phyloP scores from a whole-genome alignment of 2,113 vertebrate species.

The Seriola aureovittata region DNA sequence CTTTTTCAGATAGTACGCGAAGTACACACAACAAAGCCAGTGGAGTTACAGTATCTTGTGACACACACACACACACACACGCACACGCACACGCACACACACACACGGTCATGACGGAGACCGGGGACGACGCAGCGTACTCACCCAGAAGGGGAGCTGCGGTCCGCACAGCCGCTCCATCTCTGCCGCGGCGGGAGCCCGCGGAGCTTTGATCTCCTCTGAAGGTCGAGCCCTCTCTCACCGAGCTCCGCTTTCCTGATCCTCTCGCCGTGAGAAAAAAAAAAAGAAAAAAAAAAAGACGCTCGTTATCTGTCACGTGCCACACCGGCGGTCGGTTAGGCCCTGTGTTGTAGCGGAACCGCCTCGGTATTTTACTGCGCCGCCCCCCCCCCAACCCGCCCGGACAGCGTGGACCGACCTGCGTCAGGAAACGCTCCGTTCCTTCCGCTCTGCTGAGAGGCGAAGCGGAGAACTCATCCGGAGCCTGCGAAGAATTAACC shows the following conservation, averaged over 20 bases:
- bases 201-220: slow-evolving; percentile 39
- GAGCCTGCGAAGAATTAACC: not conserved
- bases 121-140: slow-evolving; percentile 28
- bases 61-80: not conserved
- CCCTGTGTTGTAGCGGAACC: not conserved
- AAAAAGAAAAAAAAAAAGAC: not conserved
- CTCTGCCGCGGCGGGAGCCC: slow-evolving; percentile 40
- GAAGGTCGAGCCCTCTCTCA: slow-evolving; percentile 47
- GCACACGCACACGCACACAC: no score
- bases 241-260: slow-evolving; percentile 28
- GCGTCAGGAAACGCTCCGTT: slow-evolving; percentile 25
- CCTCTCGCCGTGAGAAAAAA: not conserved
- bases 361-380: slow-evolving; percentile 5
- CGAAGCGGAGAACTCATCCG: slow-evolving; percentile 30
- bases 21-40: slow-evolving; percentile 3
- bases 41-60: slow-evolving; percentile 26
- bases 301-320: slow-evolving; percentile 57
- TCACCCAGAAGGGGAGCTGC: slow-evolving; percentile 85
- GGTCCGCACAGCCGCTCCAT: slow-evolving; percentile 84
- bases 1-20: slow-evolving; percentile 4
- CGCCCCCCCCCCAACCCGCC: not conserved
- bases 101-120: not conserved
- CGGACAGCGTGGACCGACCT: not conserved
- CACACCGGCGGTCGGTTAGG: slow-evolving; percentile 17
- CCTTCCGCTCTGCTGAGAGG: slow-evolving; percentile 43